Conservation (phyloP, 37 sponge, comb jelly and placozoan genomes). For the Halichondria panicea region DNA sequence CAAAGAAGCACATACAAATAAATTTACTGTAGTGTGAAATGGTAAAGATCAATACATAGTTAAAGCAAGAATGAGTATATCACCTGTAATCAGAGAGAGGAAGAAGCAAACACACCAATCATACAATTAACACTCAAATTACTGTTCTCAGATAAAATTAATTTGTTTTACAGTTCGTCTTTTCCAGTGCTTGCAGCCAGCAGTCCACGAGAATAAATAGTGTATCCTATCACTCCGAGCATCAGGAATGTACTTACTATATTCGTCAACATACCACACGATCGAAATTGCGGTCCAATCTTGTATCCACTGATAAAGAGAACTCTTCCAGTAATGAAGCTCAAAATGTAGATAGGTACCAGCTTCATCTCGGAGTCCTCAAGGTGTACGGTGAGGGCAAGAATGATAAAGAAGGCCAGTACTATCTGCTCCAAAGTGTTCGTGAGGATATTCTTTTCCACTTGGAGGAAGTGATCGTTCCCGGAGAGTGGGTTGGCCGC, state of each 20-base stretch:
- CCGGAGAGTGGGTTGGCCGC: constrained; percentile 40
- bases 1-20: no score
- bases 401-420: neutral
- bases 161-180: neutral
- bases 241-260: constrained; percentile 5
- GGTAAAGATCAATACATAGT: no score
- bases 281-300: constrained; percentile 37
- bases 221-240: constrained; percentile 15
- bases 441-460: constrained; percentile 40
- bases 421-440: constrained; percentile 66
- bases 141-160: no score
- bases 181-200: constrained; percentile 25
- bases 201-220: constrained; percentile 38
- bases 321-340: constrained; percentile 46
- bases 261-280: constrained; percentile 45
- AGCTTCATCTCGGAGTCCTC: constrained; percentile 57
- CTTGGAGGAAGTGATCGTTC: constrained; percentile 37
- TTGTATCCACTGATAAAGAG: constrained; percentile 59
- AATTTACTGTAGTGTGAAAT: no score
- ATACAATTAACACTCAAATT: no score
- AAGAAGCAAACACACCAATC: no score
- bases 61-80: no score
- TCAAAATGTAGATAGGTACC: constrained; percentile 37
- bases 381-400: constrained; percentile 25
- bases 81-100: no score